Conservation (phyloP, 2,888 invertebrate genomes). For the Lutraria lutraria region DNA sequence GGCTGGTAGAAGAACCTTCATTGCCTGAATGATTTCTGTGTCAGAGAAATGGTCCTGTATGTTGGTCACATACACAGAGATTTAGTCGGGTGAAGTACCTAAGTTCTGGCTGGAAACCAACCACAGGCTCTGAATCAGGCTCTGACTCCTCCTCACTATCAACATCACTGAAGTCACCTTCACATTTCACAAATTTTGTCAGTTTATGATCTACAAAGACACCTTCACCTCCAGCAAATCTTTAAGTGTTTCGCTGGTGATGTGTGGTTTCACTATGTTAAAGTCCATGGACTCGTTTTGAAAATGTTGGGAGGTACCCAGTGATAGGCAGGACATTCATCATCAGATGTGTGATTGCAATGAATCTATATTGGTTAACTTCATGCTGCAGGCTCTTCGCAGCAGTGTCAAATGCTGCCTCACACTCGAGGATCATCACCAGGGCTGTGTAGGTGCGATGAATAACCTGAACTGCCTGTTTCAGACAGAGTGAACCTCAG, state of each 20-base stretch:
- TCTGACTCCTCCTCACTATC: background rate
- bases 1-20: slow-evolving; percentile 32
- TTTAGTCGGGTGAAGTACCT: slow-evolving; percentile 21
- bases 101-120: too few relatives aligned
- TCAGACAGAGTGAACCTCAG: slow-evolving; percentile 53
- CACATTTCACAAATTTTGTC: slow-evolving; percentile 16
- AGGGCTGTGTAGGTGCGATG: slow-evolving; percentile 53
- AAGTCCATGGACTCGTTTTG: slow-evolving; percentile 47
- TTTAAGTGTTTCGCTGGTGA: slow-evolving; percentile 26
- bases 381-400: slow-evolving; percentile 46
- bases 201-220: slow-evolving; percentile 47
- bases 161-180: slow-evolving; percentile 25
- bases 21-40: background rate
- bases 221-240: slow-evolving; percentile 43
- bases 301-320: slow-evolving; percentile 20
- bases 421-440: background rate
- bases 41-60: slow-evolving; percentile 30
- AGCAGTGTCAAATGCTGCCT: slow-evolving; percentile 7
- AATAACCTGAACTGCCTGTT: slow-evolving; percentile 38
- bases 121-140: background rate
- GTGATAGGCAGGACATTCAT: slow-evolving; percentile 53
- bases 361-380: slow-evolving; percentile 48
- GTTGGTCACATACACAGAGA: slow-evolving; percentile 19
- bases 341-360: slow-evolving; percentile 46
- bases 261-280: slow-evolving; percentile 16